A percentile compares a stretch with the other conserved stretches of the same genome.
Conservation (phyloP, 2,888 invertebrate genomes). For the Dryomyza anilis region DNA sequence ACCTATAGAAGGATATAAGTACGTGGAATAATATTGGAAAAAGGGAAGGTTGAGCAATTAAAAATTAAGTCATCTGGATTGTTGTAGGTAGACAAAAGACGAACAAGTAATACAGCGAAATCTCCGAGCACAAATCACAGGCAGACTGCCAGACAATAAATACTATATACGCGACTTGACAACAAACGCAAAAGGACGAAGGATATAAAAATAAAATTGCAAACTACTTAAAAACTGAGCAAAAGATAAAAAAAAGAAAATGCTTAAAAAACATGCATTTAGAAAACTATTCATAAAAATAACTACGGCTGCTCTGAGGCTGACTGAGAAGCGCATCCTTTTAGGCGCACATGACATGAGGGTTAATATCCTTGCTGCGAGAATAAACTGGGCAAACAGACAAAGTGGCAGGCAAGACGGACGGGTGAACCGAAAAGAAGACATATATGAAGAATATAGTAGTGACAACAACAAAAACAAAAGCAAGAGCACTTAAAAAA, state of each 20-base stretch:
- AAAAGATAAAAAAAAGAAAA: neutral
- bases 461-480: slow-evolving; percentile 7
- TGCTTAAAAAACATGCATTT: neutral
- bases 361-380: slow-evolving; percentile 31
- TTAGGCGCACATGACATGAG: slow-evolving; percentile 8
- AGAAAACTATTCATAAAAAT: neutral
- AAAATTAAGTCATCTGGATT: too few species aligned
- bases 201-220: neutral
- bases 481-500: slow-evolving; percentile 24
- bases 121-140: too few species aligned
- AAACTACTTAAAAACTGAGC: neutral
- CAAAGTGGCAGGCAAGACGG: neutral
- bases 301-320: neutral
- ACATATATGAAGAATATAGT: slow-evolving; percentile 10
- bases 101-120: too few species aligned
- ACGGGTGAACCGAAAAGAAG: too few species aligned
- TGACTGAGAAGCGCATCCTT: neutral
- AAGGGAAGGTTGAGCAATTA: too few species aligned
- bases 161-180: too few species aligned
- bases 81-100: too few species aligned
- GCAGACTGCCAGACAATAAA: too few species aligned
- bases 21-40: too few species aligned
- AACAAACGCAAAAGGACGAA: neutral
- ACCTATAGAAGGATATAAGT: too few species aligned
- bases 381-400: slow-evolving; percentile 4